Percentiles rank a stretch among this genome's conserved stretches.
Conservation (phyloP, 1,140 invertebrate species). For the Rhynchophorus ferrugineus region DNA sequence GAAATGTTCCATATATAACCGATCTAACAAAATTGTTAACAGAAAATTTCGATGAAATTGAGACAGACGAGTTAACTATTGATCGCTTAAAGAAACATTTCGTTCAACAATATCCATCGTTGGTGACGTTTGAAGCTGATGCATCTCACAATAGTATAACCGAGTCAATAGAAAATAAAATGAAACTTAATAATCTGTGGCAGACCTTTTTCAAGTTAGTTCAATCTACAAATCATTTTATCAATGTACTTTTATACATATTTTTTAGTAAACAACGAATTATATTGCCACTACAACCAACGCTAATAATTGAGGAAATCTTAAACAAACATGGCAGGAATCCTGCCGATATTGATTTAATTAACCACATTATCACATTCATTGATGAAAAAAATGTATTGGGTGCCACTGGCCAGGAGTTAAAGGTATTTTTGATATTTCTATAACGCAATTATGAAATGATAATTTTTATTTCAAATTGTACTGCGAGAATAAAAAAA, state of each 20-base stretch:
- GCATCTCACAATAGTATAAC: constrained; percentile 14
- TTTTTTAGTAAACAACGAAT: constrained; percentile 24
- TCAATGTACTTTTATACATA: constrained; percentile 8
- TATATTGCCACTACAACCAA: constrained; percentile 11
- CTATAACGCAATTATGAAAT: too few species aligned
- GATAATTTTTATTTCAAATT: too few species aligned
- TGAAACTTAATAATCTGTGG: constrained; percentile 12
- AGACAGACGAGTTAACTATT: constrained; percentile 22
- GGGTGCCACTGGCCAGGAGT: constrained; percentile 5
- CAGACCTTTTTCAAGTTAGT: too few species aligned
- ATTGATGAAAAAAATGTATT: constrained; percentile 40
- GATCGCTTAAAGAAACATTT: constrained; percentile 31
- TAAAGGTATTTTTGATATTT: constrained; percentile 12
- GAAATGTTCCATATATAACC: constrained; percentile 26
- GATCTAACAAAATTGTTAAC: constrained; percentile 28
- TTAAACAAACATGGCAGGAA: background rate
- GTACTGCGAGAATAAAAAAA: too few species aligned
- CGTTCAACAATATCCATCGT: constrained; percentile 26
- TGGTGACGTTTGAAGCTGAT: constrained; percentile 16
- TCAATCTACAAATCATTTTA: too few species aligned
- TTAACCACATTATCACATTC: constrained; percentile 39
- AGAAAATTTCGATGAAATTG: constrained; percentile 22
- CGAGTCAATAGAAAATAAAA: constrained; percentile 7
- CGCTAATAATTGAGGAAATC: constrained; percentile 1
- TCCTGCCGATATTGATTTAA: background rate